phyloP scores from a whole-genome alignment of 1,140 invertebrate species.

The Saxidomus purpurata region DNA sequence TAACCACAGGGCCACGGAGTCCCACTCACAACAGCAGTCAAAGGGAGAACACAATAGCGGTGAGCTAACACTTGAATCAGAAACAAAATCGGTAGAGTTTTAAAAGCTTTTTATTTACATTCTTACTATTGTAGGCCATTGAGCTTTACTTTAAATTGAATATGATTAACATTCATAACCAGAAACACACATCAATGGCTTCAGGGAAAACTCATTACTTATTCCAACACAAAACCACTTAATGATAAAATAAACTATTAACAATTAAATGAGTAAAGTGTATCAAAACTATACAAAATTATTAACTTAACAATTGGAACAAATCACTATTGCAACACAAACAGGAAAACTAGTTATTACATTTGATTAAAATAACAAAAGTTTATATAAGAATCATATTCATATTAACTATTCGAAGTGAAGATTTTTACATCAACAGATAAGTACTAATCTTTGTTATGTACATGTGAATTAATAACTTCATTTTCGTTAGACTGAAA shows the following conservation, averaged over 20 bases:
- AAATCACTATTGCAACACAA: constrained; percentile 6
- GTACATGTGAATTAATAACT: too few relatives aligned
- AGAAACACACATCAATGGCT: neutral
- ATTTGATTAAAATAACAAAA: neutral
- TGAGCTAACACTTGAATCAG: too few relatives aligned
- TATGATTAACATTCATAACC: neutral
- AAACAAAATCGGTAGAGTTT: neutral
- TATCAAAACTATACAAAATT: constrained; percentile 26
- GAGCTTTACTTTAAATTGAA: constrained; percentile 24
- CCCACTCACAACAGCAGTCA: too few relatives aligned
- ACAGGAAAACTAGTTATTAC: neutral
- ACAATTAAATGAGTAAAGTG: neutral
- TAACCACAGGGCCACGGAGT: too few relatives aligned
- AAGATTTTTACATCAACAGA: too few relatives aligned
- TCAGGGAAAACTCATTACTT: neutral
- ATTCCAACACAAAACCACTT: neutral
- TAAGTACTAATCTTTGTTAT: too few relatives aligned
- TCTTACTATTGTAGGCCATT: constrained; percentile 11
- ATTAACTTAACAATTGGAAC: constrained; percentile 17
- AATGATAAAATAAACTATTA: constrained; percentile 2
- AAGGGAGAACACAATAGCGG: too few relatives aligned
- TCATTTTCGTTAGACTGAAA: too few relatives aligned
- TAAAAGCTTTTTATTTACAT: constrained; percentile 34
- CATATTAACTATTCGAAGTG: too few relatives aligned
- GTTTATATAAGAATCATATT: neutral